These are phyloP conservation scores for Macrochelys suwanniensis DNA, from an alignment of 2,797 vertebrate species.

Conservation along the genomic window DNA sequence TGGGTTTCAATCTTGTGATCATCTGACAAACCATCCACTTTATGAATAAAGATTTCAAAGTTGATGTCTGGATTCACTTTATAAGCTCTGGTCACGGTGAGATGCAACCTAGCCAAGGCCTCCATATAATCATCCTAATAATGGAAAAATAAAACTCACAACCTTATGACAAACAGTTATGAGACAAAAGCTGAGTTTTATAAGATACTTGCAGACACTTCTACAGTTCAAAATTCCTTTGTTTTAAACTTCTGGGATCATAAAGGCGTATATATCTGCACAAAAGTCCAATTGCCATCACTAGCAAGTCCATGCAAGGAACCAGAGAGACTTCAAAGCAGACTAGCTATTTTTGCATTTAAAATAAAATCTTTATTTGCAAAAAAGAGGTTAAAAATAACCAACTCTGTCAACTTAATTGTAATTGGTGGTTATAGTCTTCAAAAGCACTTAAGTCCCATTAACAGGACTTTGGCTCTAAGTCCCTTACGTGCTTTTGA, in stretches of 20 bases:
- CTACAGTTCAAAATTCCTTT: neutral
- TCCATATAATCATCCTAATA: conserved; percentile 94
- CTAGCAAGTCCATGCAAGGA: conserved; percentile 16
- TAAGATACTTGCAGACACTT: conserved; percentile 21
- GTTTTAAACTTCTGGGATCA: neutral
- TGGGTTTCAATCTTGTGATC: conserved; percentile 97
- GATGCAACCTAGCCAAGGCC: conserved; percentile 91
- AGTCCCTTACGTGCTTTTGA: neutral
- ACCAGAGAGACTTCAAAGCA: neutral
- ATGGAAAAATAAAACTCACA: conserved; percentile 55
- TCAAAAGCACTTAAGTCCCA: neutral
- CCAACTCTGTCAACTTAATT: conserved; percentile 13
- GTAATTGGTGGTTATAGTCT: neutral
- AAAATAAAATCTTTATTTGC: neutral
- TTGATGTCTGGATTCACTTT: conserved; percentile 95
- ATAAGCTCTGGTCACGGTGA: conserved; percentile 94
- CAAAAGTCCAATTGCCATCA: conserved; percentile 9
- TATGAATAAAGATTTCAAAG: conserved; percentile 97
- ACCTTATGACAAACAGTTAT: neutral
- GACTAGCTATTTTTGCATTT: neutral
- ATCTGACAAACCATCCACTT: conserved; percentile 94
- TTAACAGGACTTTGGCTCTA: neutral
- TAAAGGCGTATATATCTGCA: conserved; percentile 21
- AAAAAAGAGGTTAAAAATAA: neutral
- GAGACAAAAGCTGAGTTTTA: neutral